phyloP scores from a whole-genome alignment of 2,113 vertebrate genomes.

The Bolborhynchus lineola region DNA sequence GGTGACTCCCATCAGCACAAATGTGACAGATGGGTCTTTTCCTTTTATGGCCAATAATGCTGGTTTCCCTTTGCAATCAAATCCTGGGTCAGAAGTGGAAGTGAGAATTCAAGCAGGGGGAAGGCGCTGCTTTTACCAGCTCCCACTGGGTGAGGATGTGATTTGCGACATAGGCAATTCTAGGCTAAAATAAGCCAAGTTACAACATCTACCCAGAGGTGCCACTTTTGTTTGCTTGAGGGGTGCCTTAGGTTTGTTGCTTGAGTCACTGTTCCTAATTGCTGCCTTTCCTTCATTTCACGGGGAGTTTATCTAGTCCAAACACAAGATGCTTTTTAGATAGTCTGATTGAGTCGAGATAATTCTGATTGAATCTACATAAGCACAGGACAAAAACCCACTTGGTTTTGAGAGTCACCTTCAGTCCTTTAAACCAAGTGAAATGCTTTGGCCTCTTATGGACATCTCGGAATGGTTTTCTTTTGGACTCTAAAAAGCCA shows the following conservation, averaged over 20 bases:
- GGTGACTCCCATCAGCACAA: conserved; percentile 44
- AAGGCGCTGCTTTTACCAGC: not conserved
- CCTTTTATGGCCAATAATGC: conserved; percentile 75
- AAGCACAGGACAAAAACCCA: not conserved
- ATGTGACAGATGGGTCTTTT: conserved; percentile 60
- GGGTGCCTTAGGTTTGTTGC: not conserved
- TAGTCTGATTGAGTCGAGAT: not conserved
- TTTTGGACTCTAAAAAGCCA: not conserved
- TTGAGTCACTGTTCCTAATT: not conserved
- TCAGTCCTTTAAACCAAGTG: not conserved
- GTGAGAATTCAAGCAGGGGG: not conserved
- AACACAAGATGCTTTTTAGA: not conserved
- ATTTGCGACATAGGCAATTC: not conserved
- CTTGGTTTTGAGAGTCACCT: not conserved
- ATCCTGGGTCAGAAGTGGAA: conserved; percentile 46
- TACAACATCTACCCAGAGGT: not conserved
- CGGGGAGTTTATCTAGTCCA: not conserved
- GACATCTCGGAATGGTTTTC: not conserved
- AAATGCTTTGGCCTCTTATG: not conserved
- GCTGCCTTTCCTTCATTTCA: not conserved
- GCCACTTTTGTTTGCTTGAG: conserved; percentile 2
- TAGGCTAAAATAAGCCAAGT: not conserved
- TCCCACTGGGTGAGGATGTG: not conserved
- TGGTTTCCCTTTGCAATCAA: conserved; percentile 29
- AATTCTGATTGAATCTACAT: not conserved